A percentile compares a stretch with the other conserved stretches of the same genome.
Conservation (phyloP, 2,888 invertebrate species). For the Ornithoptera alexandrae region DNA sequence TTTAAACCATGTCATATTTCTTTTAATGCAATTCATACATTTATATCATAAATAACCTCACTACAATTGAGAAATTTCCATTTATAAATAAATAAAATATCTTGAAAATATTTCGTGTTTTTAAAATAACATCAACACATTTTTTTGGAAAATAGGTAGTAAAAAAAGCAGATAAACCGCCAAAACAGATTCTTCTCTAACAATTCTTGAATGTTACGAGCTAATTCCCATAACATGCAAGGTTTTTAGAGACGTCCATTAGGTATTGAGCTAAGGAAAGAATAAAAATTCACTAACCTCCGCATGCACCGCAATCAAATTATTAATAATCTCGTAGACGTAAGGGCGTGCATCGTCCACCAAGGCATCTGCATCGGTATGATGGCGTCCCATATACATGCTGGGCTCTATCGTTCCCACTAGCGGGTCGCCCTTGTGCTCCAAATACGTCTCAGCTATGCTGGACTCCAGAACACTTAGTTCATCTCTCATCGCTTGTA, state of each 20-base stretch:
- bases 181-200: no score
- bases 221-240: no score
- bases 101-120: no score
- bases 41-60: no score
- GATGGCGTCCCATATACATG: slow-evolving; percentile 95
- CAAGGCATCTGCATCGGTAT: slow-evolving; percentile 88
- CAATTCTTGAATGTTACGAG: no score
- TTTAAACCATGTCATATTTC: neutral
- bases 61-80: no score
- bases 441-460: slow-evolving; percentile 89
- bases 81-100: no score
- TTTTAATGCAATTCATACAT: neutral
- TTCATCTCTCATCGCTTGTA: slow-evolving; percentile 84
- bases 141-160: no score
- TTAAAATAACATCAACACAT: no score
- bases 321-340: slow-evolving; percentile 92
- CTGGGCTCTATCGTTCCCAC: slow-evolving; percentile 98
- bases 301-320: slow-evolving; percentile 88
- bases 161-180: no score
- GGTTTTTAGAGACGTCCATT: neutral
- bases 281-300: slow-evolving; percentile 73
- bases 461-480: slow-evolving; percentile 80
- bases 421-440: slow-evolving; percentile 95
- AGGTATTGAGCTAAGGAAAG: neutral
- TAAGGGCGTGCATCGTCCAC: slow-evolving; percentile 91